Base-by-base conservation (phyloP, 1,140 invertebrate genomes). In the Portunus trituberculatus region DNA sequence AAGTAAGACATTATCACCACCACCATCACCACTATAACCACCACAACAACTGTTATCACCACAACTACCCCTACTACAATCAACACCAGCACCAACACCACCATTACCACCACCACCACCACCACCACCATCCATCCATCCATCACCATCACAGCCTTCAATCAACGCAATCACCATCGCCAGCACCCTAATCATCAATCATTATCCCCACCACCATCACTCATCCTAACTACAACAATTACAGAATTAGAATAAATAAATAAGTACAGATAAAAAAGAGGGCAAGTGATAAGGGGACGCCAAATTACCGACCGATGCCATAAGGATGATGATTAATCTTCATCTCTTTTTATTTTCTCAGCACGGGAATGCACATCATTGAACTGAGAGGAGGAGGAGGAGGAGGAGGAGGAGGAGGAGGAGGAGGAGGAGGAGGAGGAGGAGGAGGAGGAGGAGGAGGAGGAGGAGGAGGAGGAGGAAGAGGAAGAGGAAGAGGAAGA, bases 141-240 rank as follows among this genome's bases (percentile, higher is more conserved):
- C 67, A 76, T 76, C 67, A 76, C 67, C 67, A 76, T 76, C 67
- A 76, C 67, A 76, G 20, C 67, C 67, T 76, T 76, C 67, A 76
- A 76, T 76, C 67, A 76, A n/a, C n/a, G 67, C 67, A 76, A 76
- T 76, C 67, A 76, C 67, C 67, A 76, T 76, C 67, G n/a, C 67
- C 67, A 76, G 12, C 67, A 76, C 67, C 67, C 67, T 76, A 76
- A 76, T 76, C 67, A 76, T 76, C 67, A 76, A 76, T 76, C 67
- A 76, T 76, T 76, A 76, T n/a, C 67, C 67, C 67, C 67, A 76
- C 67, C 67, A 76, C 67, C 67, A 76, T n/a, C 67, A n/a, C 67
- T 76, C n/a, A 76, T n/a, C 20, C 67, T n/a, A 76, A 76, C 67
- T n/a, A 76, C n/a, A 76, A 76, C 67, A 76, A 76, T 76, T 76